Evolutionary conservation across 1,140 invertebrate species (phyloP).

Genomic region (Pomacea maculata): DNA sequence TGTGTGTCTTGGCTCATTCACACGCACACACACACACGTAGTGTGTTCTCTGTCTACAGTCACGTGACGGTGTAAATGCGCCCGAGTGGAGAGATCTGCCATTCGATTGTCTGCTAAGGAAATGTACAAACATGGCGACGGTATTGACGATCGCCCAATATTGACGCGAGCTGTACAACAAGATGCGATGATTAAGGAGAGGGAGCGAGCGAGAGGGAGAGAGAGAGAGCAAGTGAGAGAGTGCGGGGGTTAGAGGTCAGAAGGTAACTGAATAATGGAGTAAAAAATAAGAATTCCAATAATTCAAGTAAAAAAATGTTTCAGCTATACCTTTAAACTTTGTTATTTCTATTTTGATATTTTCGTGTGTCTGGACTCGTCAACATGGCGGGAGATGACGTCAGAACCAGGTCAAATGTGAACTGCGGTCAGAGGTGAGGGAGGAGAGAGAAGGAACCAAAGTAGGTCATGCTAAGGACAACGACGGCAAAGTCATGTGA

Average conservation of each 20-base stretch:
- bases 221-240: neutral
- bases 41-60: neutral
- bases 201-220: neutral
- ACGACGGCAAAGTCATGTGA: no score
- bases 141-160: neutral
- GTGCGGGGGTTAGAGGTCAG: neutral
- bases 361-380: no score
- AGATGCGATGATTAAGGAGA: neutral
- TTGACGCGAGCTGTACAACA: neutral
- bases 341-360: neutral
- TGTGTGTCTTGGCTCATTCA: no score
- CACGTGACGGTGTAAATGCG: no score
- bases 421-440: neutral
- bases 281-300: no score
- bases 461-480: no score
- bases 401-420: neutral
- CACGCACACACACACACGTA: neutral
- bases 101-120: neutral
- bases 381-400: neutral
- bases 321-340: neutral
- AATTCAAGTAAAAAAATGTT: no score
- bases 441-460: neutral
- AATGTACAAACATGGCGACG: neutral
- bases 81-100: neutral
- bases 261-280: neutral